phyloP scores from a whole-genome alignment of 2,888 invertebrate genomes.

The Gortyna flavago region DNA sequence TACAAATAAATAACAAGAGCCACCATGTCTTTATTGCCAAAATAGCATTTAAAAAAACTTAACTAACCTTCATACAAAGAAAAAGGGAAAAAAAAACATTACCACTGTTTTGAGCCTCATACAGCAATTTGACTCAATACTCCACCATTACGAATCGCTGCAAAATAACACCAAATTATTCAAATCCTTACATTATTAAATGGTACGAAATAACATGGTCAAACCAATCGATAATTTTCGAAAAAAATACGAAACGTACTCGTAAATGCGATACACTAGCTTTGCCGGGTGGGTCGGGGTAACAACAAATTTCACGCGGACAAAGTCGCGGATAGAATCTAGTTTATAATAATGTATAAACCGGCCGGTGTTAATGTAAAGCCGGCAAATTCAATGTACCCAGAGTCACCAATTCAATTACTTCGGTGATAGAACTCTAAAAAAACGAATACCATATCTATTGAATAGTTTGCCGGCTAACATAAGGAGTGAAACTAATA shows the following conservation, averaged over 20 bases:
- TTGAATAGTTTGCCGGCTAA: no score
- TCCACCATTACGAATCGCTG: slow-evolving; percentile 36
- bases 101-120: slow-evolving; percentile 17
- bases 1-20: neutral
- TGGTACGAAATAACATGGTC: slow-evolving; percentile 45
- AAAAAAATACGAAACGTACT: neutral
- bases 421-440: no score
- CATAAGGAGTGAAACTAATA: no score
- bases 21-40: neutral
- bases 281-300: no score
- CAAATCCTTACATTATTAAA: slow-evolving; percentile 28
- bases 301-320: neutral
- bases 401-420: no score
- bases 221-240: slow-evolving; percentile 20
- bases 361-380: no score
- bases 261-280: neutral
- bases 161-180: slow-evolving; percentile 50
- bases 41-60: neutral
- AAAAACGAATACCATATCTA: no score
- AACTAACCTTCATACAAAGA: neutral
- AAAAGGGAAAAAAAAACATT: neutral
- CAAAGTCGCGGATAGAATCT: neutral
- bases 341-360: no score
- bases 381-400: no score
- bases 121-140: slow-evolving; percentile 16